A percentile compares a stretch with the other conserved stretches of the same genome.
Conservation (phyloP, 2,113 vertebrate species). For the Syngnathus floridae region DNA sequence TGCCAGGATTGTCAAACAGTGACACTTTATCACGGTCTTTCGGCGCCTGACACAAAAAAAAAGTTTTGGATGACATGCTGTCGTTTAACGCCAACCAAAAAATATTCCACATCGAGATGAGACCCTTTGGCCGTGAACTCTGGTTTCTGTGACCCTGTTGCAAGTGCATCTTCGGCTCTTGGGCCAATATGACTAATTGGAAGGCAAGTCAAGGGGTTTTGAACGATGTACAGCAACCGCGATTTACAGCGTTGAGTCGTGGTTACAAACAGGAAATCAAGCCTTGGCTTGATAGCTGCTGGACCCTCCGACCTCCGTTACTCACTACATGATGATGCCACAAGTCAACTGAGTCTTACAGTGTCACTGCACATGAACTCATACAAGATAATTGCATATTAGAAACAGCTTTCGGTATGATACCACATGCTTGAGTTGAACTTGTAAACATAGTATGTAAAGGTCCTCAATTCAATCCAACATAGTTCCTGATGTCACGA, state of each 20-base stretch:
- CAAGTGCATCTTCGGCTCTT: constrained; percentile 7
- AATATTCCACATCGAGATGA: not conserved
- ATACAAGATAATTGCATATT: not conserved
- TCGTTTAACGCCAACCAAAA: not conserved
- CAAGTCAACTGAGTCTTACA: not conserved
- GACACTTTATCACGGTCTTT: not conserved
- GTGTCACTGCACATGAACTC: not conserved
- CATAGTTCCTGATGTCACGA: too few species aligned
- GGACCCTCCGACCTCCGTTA: not conserved
- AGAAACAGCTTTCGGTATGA: not conserved
- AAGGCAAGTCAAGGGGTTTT: constrained; percentile 3
- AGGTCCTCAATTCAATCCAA: too few species aligned
- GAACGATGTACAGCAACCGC: not conserved
- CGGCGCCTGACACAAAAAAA: not conserved
- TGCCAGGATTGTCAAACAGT: constrained; percentile 1
- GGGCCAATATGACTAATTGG: constrained; percentile 5
- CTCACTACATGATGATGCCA: not conserved
- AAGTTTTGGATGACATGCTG: not conserved
- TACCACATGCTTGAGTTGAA: not conserved
- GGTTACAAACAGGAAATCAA: constrained; percentile 7
- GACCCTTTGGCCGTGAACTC: not conserved
- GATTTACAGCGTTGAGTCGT: constrained; percentile 2
- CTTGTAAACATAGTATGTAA: not conserved
- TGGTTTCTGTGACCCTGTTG: not conserved
- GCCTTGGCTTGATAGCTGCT: not conserved